Conservation (phyloP, 2,888 invertebrate species). For the Philhelius pedissequus region DNA sequence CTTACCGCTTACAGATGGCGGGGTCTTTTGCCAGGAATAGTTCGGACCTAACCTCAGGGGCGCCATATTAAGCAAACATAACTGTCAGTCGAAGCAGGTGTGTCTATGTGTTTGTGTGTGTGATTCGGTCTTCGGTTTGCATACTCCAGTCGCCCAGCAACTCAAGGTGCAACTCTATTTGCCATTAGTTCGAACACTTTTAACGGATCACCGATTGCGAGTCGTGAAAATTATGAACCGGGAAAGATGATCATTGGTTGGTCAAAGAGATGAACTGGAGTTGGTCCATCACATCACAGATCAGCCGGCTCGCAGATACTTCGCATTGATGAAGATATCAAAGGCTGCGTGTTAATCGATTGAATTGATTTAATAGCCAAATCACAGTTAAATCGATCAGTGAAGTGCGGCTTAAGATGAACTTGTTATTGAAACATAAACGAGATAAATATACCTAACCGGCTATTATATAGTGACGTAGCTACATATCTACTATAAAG, state of each 20-base stretch:
- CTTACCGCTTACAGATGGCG: background rate
- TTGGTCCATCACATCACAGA: background rate
- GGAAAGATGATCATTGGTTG: slow-evolving; percentile 16
- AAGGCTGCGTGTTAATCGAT: slow-evolving; percentile 17
- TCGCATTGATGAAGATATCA: slow-evolving; percentile 14
- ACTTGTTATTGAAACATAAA: slow-evolving; percentile 15
- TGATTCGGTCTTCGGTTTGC: background rate
- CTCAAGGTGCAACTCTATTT: slow-evolving; percentile 18
- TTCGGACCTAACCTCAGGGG: slow-evolving; percentile 12
- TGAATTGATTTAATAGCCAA: slow-evolving; percentile 40
- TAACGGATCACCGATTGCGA: slow-evolving; percentile 40
- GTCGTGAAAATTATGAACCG: slow-evolving; percentile 14
- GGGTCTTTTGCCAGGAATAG: background rate
- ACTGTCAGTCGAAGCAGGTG: slow-evolving; percentile 19
- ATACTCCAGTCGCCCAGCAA: no score
- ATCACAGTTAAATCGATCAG: slow-evolving; percentile 62
- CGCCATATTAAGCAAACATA: slow-evolving; percentile 58
- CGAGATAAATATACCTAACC: background rate
- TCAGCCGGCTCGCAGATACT: background rate
- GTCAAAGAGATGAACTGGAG: background rate
- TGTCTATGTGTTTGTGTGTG: background rate
- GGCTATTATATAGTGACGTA: background rate
- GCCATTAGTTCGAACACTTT: slow-evolving; percentile 21
- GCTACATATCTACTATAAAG: background rate
- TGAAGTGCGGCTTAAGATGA: slow-evolving; percentile 36